Evolutionary conservation across 2,888 invertebrate species (phyloP), one percentile per base, ranked within the genome.

Genomic region (Alviniconcha strummeri): DNA sequence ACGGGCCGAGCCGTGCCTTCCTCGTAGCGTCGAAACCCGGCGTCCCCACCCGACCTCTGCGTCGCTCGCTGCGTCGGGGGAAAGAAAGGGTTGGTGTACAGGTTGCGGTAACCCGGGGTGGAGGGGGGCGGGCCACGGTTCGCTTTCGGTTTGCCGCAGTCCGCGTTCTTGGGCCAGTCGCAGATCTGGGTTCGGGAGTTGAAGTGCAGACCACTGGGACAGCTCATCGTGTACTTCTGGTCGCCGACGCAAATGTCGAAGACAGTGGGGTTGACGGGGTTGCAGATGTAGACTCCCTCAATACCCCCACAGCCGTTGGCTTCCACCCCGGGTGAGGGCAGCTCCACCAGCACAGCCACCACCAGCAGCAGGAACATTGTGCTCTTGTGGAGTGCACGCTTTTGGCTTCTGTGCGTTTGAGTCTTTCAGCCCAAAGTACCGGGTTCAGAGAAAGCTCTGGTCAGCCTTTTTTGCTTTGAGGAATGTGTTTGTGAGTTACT

Each of bases 81-180:
- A 8, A 36, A n/a, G 19, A 36, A n/a, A 52, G 36, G 52, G 52
- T 15, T 54, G 17, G 15, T 54, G 9, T n/a, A 52, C 6, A 52
- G 76, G 57, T 64, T n/a, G 36, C 60, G 60, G 36, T 69, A n/a
- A 19, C 64, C 60, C 19, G 72, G n/a, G 57, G 79, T 54, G 54
- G 67, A 4, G n/a, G 60, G 15, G 57, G 15, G 55, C 64, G 19
- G n/a, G 13, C 82, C 3, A 15, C 17, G 5, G 36, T 36, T 36
- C 36, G 36, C 36, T 36, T 83, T 72, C 17, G 71, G 71, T 13
- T 84, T 15, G 0, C 84, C 86, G 60, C 89, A 89, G 84, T 88
- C 85, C 5, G 87, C 88, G 17, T 86, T 83, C 36, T 84, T 57
- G 0, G 90, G 89, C 89, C 89, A 89, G 85, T 89, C 90, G 82